Conservation (phyloP, 1,140 invertebrate species). For the Drosophila bipectinata region DNA sequence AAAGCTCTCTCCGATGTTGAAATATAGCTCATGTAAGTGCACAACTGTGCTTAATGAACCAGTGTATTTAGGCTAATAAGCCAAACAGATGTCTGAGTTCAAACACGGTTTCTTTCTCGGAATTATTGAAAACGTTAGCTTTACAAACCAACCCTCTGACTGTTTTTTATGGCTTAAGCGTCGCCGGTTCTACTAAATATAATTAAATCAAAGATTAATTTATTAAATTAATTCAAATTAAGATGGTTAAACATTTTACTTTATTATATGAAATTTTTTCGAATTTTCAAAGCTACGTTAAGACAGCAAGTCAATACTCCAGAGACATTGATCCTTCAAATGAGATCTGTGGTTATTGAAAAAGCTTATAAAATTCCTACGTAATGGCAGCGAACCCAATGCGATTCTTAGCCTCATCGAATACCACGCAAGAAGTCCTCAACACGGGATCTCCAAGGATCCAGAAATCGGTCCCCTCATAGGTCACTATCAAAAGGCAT, state of each 20-base stretch:
- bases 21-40: slow-evolving; percentile 7
- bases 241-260: no score
- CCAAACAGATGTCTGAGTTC: not conserved
- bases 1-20: not conserved
- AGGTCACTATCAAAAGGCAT: slow-evolving; percentile 21
- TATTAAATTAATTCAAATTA: no score
- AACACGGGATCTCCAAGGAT: slow-evolving; percentile 38
- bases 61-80: not conserved
- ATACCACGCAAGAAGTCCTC: slow-evolving; percentile 20
- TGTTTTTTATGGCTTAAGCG: no score
- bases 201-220: no score
- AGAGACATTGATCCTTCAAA: not conserved
- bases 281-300: no score
- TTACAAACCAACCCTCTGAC: no score
- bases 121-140: not conserved
- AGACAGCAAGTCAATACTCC: no score
- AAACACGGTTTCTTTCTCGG: not conserved
- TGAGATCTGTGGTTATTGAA: slow-evolving; percentile 17
- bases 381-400: slow-evolving; percentile 32
- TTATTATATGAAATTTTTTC: no score
- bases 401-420: slow-evolving; percentile 15
- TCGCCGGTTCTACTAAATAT: no score
- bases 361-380: not conserved
- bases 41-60: slow-evolving; percentile 46
- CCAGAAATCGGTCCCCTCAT: slow-evolving; percentile 5